Evolutionary conservation across 1,140 invertebrate genomes (phyloP).

Genomic region (Habropoda laboriosa): DNA sequence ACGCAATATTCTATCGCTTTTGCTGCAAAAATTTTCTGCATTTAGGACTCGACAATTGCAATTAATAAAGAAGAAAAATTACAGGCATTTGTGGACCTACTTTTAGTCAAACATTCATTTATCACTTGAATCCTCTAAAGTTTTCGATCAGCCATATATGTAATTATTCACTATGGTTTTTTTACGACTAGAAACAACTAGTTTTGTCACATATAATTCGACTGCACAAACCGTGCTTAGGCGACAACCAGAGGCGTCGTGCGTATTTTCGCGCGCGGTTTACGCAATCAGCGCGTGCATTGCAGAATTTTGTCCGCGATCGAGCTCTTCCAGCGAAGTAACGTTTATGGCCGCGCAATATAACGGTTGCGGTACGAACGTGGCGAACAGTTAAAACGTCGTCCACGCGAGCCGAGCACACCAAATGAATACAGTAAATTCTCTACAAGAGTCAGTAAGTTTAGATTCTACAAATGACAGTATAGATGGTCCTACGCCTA

Average conservation of each 20-base stretch:
- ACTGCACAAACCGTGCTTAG: constrained; percentile 4
- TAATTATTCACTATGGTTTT: constrained; percentile 37
- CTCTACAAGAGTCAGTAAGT: no score
- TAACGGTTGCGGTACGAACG: constrained; percentile 4
- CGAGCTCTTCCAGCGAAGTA: constrained; percentile 18
- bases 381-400: constrained; percentile 53
- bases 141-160: constrained; percentile 4
- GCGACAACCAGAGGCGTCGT: constrained; percentile 22
- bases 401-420: constrained; percentile 14
- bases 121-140: background rate
- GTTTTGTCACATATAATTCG: constrained; percentile 12
- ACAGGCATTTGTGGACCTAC: no score
- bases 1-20: no score
- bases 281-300: constrained; percentile 17
- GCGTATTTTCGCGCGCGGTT: constrained; percentile 2
- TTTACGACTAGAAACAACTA: constrained; percentile 12
- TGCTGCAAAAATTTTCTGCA: no score
- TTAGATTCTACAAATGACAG: no score
- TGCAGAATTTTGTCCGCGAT: constrained; percentile 34
- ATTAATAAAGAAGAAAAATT: background rate
- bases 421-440: constrained; percentile 64
- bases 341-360: constrained; percentile 14
- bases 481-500: no score
- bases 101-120: background rate
- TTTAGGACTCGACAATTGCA: background rate